Conservation (phyloP, 2,113 vertebrate species). For the Podarcis cretensis region DNA sequence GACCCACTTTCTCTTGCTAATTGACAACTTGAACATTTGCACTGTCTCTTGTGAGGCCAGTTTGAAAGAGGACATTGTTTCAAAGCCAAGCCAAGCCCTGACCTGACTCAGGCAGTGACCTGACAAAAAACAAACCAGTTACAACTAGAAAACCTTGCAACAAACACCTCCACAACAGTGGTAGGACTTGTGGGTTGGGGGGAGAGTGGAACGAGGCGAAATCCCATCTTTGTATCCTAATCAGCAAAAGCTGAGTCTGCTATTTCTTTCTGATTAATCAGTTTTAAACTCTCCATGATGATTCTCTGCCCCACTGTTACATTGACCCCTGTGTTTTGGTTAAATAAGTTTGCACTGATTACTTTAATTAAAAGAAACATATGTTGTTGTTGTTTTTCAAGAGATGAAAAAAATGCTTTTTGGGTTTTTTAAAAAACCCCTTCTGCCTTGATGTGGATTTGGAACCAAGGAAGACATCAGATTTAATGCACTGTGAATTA, state of each 20-base stretch:
- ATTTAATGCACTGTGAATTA: too few species aligned
- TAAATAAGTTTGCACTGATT: not conserved
- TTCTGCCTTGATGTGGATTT: not conserved
- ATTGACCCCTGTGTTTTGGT: not conserved
- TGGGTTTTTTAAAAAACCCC: too few species aligned
- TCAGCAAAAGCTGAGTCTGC: not conserved
- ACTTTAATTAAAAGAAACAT: not conserved
- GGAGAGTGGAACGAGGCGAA: not conserved
- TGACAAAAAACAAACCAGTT: slow-evolving; percentile 29
- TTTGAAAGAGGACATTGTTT: slow-evolving; percentile 42
- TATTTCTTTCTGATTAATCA: slow-evolving; percentile 11
- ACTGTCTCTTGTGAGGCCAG: slow-evolving; percentile 5
- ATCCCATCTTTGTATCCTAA: not conserved
- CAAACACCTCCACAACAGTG: slow-evolving; percentile 8
- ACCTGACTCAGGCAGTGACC: slow-evolving; percentile 28
- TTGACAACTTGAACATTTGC: slow-evolving; percentile 22
- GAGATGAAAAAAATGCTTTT: not conserved
- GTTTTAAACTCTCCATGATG: not conserved
- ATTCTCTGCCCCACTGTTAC: not conserved
- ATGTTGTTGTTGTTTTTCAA: not conserved
- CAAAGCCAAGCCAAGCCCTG: slow-evolving; percentile 27
- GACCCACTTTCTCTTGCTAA: slow-evolving; percentile 23
- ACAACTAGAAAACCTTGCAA: slow-evolving; percentile 15
- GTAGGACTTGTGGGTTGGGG: not conserved
- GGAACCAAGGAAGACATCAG: not conserved